Conservation (phyloP, 2,888 invertebrate genomes). For the Polyommatus iphigenia region DNA sequence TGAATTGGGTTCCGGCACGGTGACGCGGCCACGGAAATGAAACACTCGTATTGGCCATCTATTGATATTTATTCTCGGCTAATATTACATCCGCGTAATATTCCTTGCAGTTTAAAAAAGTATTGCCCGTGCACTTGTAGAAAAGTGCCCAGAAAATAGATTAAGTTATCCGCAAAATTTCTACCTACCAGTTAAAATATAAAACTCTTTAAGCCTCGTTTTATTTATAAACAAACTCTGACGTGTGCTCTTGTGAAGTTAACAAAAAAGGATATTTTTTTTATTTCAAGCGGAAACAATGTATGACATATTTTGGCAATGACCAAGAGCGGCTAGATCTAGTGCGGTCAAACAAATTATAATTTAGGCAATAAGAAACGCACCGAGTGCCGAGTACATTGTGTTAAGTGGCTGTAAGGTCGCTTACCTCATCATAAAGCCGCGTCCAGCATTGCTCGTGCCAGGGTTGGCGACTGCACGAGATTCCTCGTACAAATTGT, state of each 20-base stretch:
- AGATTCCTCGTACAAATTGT: background rate
- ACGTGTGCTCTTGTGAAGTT: background rate
- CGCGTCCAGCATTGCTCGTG: slow-evolving; percentile 50
- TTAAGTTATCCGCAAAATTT: too few relatives aligned
- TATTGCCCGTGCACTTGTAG: background rate
- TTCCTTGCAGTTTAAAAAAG: background rate
- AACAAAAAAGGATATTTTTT: background rate
- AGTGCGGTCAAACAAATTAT: slow-evolving; percentile 62
- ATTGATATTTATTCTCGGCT: slow-evolving; percentile 47
- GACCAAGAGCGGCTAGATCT: slow-evolving; percentile 34
- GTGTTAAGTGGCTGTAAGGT: slow-evolving; percentile 77
- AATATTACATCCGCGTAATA: slow-evolving; percentile 6
- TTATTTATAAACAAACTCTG: background rate
- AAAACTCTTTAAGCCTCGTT: background rate
- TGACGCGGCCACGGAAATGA: slow-evolving; percentile 69
- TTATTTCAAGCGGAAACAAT: background rate
- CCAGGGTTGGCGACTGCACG: background rate
- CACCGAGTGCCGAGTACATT: slow-evolving; percentile 59
- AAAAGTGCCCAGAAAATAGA: background rate
- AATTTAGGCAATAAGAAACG: slow-evolving; percentile 70
- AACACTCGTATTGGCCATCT: slow-evolving; percentile 60
- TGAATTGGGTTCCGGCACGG: slow-evolving; percentile 60
- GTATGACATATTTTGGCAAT: slow-evolving; percentile 24
- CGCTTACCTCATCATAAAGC: slow-evolving; percentile 73
- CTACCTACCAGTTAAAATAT: background rate